Evolutionary conservation across 2,888 invertebrate genomes (phyloP).

Genomic region (Pseudoips prasinana): DNA sequence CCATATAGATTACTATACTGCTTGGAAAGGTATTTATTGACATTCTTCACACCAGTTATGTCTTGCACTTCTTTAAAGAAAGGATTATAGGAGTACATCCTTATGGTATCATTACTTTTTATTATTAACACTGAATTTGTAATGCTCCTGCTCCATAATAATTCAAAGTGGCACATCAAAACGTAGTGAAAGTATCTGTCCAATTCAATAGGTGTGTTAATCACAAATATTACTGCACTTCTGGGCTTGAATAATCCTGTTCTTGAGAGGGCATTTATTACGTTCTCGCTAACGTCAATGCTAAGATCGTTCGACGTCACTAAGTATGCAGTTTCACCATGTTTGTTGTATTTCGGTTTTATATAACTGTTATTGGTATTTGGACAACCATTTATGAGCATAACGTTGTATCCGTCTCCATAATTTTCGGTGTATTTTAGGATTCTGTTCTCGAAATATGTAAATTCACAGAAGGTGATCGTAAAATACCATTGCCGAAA

Average conservation of each 20-base stretch:
- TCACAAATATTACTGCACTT: conserved; percentile 64
- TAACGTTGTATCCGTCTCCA: conserved; percentile 62
- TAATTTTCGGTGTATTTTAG: conserved; percentile 66
- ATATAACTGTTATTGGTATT: conserved; percentile 46
- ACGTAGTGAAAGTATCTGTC: conserved; percentile 60
- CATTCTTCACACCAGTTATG: conserved; percentile 60
- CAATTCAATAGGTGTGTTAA: conserved; percentile 50
- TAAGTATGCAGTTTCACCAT: conserved; percentile 66
- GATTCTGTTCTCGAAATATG: conserved; percentile 71
- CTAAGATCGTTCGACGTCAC: conserved; percentile 59
- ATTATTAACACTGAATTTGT: conserved; percentile 72
- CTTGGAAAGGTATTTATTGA: conserved; percentile 39
- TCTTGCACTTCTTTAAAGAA: conserved; percentile 65
- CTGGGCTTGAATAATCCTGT: conserved; percentile 72
- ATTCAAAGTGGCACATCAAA: conserved; percentile 69
- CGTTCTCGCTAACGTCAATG: conserved; percentile 54
- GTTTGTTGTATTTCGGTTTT: conserved; percentile 64
- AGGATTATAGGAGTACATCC: conserved; percentile 77
- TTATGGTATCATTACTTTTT: conserved; percentile 48
- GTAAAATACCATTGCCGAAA: conserved; percentile 73
- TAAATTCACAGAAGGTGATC: conserved; percentile 70
- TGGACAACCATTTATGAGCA: conserved; percentile 67
- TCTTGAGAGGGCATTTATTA: conserved; percentile 53
- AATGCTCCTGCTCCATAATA: conserved; percentile 77
- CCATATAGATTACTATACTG: conserved; percentile 64